Percentiles rank a stretch among this genome's conserved stretches.
These are phyloP conservation scores for Chrysogorgia sp. DNA, from an alignment of 92 coral and sea anemone genomes.

Conservation along the genomic window DNA sequence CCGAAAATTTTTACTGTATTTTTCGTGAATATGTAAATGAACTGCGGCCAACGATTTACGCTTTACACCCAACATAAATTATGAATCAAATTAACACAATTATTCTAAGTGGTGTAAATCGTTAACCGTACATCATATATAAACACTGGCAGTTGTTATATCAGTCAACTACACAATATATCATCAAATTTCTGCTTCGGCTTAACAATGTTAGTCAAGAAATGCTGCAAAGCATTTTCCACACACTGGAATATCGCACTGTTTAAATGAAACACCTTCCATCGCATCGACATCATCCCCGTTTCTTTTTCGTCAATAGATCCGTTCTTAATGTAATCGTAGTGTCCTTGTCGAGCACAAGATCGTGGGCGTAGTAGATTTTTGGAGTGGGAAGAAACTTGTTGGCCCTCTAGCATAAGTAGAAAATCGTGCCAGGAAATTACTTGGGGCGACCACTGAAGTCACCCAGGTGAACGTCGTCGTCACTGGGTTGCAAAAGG, in stretches of 20 bases:
- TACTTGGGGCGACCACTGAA: constrained; percentile 9
- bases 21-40: too few relatives aligned
- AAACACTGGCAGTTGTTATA: too few relatives aligned
- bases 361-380: constrained; percentile 23
- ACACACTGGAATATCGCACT: constrained; percentile 13
- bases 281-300: constrained; percentile 49
- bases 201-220: too few relatives aligned
- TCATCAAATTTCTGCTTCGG: too few relatives aligned
- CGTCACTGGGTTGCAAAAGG: constrained; percentile 40
- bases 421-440: constrained; percentile 49
- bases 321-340: constrained; percentile 27
- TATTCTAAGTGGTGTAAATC: too few relatives aligned
- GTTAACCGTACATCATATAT: too few relatives aligned
- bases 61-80: too few relatives aligned
- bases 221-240: constrained; percentile 39
- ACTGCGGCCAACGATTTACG: too few relatives aligned
- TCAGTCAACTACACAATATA: too few relatives aligned
- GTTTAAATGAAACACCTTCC: constrained; percentile 31
- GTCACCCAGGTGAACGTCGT: constrained; percentile 41
- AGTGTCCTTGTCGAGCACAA: constrained; percentile 26
- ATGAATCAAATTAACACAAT: too few relatives aligned
- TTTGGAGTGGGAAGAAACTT: constrained; percentile 27
- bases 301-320: constrained; percentile 38
- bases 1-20: too few relatives aligned
- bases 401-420: constrained; percentile 20